A percentile compares a stretch with the other conserved stretches of the same genome.
phyloP scores from a whole-genome alignment of 2,113 vertebrate species.

The Sisor rabdophorus region DNA sequence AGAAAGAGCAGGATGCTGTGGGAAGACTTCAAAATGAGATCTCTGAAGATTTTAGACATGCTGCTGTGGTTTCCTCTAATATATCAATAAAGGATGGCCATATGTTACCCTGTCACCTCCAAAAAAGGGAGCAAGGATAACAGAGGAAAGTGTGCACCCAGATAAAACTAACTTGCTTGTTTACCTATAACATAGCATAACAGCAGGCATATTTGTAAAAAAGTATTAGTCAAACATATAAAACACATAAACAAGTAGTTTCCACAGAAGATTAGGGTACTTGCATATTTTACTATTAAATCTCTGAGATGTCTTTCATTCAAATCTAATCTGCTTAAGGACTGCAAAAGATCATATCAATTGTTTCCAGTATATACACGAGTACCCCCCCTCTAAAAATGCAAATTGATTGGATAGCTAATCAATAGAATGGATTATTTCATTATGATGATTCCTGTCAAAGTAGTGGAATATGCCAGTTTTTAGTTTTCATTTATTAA shows the following conservation, averaged over 20 bases:
- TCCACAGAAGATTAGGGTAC: background rate
- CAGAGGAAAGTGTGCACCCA: slow-evolving; percentile 15
- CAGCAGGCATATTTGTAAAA: background rate
- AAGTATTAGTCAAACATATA: background rate
- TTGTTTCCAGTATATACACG: too few relatives aligned
- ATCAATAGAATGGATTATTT: too few relatives aligned
- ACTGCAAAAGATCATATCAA: too few relatives aligned
- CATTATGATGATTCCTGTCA: too few relatives aligned
- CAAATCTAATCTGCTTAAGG: too few relatives aligned
- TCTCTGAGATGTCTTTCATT: background rate
- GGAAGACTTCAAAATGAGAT: slow-evolving; percentile 16
- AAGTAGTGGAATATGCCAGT: too few relatives aligned
- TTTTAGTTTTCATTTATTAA: too few relatives aligned
- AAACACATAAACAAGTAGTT: background rate
- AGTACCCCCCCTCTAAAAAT: too few relatives aligned
- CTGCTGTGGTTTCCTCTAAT: slow-evolving; percentile 17
- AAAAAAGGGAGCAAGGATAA: slow-evolving; percentile 2
- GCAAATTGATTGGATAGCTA: too few relatives aligned
- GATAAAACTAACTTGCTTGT: slow-evolving; percentile 22
- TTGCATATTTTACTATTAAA: background rate
- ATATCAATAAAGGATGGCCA: slow-evolving; percentile 31
- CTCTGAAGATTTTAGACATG: slow-evolving; percentile 36
- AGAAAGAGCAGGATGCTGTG: slow-evolving; percentile 21
- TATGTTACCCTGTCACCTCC: slow-evolving; percentile 37
- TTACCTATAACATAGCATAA: background rate